Conservation (phyloP, 2,113 vertebrate species). For the Willisornis vidua region DNA sequence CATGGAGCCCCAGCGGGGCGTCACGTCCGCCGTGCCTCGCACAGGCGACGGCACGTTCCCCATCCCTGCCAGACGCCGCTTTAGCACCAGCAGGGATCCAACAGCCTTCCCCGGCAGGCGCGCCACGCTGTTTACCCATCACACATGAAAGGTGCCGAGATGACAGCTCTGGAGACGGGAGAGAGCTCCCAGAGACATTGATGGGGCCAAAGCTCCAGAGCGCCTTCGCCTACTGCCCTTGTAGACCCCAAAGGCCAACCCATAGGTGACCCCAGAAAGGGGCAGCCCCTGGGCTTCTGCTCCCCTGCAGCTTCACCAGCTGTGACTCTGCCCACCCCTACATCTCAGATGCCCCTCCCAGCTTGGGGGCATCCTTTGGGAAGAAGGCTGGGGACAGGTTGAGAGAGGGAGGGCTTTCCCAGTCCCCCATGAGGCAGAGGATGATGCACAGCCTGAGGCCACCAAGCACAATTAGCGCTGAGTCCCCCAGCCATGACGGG, state of each 20-base stretch:
- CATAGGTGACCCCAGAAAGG: neutral
- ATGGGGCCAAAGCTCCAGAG: neutral
- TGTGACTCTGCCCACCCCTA: neutral
- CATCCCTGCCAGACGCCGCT: slow-evolving; percentile 9
- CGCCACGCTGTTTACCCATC: slow-evolving; percentile 32
- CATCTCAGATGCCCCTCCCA: neutral
- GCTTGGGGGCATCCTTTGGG: neutral
- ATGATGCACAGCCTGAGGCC: neutral
- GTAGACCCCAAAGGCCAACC: neutral
- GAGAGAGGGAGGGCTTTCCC: neutral
- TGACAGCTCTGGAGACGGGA: slow-evolving; percentile 20
- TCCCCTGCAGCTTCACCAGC: neutral
- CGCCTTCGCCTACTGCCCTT: neutral
- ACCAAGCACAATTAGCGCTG: neutral
- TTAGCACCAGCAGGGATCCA: slow-evolving; percentile 46
- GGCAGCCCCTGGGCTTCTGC: neutral
- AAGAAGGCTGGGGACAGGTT: neutral
- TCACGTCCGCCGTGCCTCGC: slow-evolving; percentile 27
- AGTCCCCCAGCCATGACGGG: rapidly evolving
- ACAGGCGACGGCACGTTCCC: slow-evolving; percentile 31
- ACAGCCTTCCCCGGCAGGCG: slow-evolving; percentile 18
- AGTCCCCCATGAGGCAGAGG: neutral
- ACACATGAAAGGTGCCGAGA: slow-evolving; percentile 25
- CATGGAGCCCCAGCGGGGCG: neutral
- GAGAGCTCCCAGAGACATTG: neutral